A percentile compares a stretch with the other conserved stretches of the same genome.
Conservation (phyloP, 2,797 vertebrate genomes). For the Chrysocyon brachyurus region DNA sequence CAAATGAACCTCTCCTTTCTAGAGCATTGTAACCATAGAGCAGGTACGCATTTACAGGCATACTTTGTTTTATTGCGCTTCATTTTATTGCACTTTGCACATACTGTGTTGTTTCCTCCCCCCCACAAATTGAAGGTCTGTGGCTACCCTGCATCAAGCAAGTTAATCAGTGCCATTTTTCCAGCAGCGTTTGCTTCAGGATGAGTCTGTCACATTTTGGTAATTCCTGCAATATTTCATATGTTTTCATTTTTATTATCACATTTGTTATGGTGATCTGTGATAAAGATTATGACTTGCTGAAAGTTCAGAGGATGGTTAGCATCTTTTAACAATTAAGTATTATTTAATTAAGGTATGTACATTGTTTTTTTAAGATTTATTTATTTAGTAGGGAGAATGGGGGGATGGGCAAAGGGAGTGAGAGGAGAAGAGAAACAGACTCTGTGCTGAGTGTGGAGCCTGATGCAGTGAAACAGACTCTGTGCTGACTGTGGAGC, state of each 20-base stretch:
- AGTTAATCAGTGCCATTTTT: background rate
- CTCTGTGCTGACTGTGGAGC: background rate
- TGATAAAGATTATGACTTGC: background rate
- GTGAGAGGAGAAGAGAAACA: background rate
- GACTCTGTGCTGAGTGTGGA: background rate
- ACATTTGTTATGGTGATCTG: background rate
- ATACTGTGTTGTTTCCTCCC: background rate
- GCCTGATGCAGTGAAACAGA: background rate
- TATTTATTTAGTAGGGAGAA: background rate
- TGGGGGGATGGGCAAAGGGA: background rate
- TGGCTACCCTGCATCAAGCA: background rate
- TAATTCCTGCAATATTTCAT: background rate
- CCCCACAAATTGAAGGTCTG: background rate
- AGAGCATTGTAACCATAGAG: background rate
- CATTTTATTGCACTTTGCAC: background rate
- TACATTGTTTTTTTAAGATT: background rate
- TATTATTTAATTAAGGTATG: background rate
- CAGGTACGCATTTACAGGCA: background rate
- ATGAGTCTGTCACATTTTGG: background rate
- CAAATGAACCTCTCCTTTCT: background rate
- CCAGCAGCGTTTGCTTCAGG: background rate
- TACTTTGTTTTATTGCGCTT: background rate
- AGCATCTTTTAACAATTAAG: background rate
- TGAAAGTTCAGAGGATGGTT: background rate
- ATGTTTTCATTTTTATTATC: background rate